Evolutionary conservation across 2,888 invertebrate species (phyloP).

Genomic region (Conus canariensis): DNA sequence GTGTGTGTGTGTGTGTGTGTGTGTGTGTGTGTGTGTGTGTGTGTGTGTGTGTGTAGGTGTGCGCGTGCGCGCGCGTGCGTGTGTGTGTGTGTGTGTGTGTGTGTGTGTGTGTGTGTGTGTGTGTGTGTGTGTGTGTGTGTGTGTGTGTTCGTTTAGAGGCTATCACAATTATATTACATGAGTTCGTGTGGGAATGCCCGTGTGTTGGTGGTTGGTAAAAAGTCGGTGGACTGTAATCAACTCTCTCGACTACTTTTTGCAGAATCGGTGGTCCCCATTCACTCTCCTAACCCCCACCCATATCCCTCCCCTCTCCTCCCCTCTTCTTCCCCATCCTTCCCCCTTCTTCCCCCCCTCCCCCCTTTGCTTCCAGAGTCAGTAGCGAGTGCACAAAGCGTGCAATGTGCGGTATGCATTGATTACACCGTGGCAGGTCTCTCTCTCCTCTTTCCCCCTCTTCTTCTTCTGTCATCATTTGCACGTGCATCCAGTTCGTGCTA

Average conservation of each 20-base stretch:
- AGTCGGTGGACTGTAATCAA: no score
- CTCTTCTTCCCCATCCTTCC: neutral
- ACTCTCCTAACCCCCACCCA: neutral
- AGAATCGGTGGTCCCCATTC: no score
- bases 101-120: no score
- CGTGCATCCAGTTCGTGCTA: neutral
- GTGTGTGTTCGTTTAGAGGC: no score
- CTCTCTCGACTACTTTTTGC: no score
- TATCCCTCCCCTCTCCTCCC: neutral
- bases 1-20: neutral
- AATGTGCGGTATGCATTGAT: neutral
- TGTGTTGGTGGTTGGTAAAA: neutral
- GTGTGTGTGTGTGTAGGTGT: neutral
- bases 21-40: neutral
- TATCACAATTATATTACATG: neutral
- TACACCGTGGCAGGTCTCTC: neutral
- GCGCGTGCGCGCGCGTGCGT: neutral
- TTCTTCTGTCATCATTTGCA: neutral
- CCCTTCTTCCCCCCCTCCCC: neutral
- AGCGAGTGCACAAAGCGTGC: neutral
- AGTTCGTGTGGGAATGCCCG: neutral
- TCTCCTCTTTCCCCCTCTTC: neutral
- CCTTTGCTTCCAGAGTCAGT: neutral
- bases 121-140: neutral
- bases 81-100: neutral